Base-by-base conservation (phyloP, 2,797 vertebrate genomes). In the Macropodus opercularis region DNA sequence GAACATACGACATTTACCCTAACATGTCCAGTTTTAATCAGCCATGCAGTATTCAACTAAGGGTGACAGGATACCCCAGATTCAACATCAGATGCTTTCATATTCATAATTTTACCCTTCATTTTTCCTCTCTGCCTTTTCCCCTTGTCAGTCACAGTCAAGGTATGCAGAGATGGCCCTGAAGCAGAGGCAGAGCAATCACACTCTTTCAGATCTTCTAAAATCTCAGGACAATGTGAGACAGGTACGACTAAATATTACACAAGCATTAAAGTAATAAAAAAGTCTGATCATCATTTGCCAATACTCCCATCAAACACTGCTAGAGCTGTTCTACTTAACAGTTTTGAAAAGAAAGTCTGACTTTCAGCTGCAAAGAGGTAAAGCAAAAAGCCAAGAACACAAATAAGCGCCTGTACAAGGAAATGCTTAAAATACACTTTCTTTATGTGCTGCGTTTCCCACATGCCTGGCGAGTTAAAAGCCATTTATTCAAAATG, bases 401-500 rank as follows among this genome's bases (percentile, higher is more conserved):
- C 0, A 4, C 46, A 31, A 48, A 47, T 12, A 35, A 47, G 35
- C 2, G 14, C 19, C 18, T 21, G 5, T 31, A 49, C 26, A 34
- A 14, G 8, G 5, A 62, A 27, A 31, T 31, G 12, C 40, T 63
- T 42, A 38, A 67, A 68, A 40, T 32, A 44, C 26, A 44, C 24
- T 7, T 39, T 42, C 26, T 66, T 79, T 36, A 58, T 27, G 19
- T 27, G 64, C 23, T 24, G 4, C 15, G n/a, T 24, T 24, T 46
- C 49, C 15, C 40, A 58, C 18, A 21, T 3, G 35, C 3, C 48
- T 24, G 40, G 32, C 35, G 38, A 75, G 59, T 62, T 69, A 68
- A 71, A 69, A 72, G 67, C 54, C 55, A 69, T 83, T 75, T 61
- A 74, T 83, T 81, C 69, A 75, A 63, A 51, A 32, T 44, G 43